These are phyloP conservation scores for Anomalospiza imberbis DNA, from an alignment of 2,797 vertebrate species.

Conservation along the genomic window DNA sequence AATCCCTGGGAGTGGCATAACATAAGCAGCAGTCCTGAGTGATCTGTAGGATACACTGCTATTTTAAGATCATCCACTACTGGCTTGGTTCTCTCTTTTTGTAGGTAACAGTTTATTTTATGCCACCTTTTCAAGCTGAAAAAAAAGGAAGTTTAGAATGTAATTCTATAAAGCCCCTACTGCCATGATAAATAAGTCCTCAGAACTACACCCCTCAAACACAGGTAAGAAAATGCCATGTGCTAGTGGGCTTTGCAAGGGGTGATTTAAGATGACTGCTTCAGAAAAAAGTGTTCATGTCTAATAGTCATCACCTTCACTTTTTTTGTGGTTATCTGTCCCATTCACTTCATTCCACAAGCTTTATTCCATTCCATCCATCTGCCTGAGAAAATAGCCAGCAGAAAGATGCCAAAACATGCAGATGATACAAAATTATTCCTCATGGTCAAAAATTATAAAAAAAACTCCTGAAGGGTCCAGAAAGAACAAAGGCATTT, in stretches of 20 bases:
- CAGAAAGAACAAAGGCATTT: background rate
- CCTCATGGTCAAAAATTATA: background rate
- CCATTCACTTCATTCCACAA: background rate
- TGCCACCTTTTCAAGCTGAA: background rate
- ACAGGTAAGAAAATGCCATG: background rate
- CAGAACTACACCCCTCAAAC: background rate
- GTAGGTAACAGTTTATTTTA: background rate
- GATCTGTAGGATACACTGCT: background rate
- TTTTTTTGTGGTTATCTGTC: slow-evolving; percentile 4
- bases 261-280: background rate
- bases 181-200: background rate
- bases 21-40: background rate
- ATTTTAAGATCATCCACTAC: background rate
- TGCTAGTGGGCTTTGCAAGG: background rate
- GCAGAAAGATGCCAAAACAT: background rate
- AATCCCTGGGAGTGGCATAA: background rate
- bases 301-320: background rate
- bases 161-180: background rate
- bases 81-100: background rate
- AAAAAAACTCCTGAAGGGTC: background rate
- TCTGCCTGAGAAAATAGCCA: background rate
- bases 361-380: background rate
- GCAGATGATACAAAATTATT: background rate
- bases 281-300: background rate
- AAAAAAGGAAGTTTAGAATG: background rate